Base-by-base conservation (phyloP, 2,888 invertebrate species). In the Drosophila dives region DNA sequence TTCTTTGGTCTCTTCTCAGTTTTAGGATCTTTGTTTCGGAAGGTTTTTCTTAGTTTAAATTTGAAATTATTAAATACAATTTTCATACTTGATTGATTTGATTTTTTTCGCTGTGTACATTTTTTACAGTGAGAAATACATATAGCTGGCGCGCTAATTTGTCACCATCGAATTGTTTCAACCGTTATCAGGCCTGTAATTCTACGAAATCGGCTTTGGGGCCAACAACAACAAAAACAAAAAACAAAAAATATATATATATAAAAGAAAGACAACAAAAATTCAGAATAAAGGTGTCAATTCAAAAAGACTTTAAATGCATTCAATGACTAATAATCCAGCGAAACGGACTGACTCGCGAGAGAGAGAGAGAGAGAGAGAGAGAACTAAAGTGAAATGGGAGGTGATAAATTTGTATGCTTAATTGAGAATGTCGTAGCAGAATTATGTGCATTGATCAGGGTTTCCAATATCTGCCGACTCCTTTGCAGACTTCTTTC, bases 291-390 rank as follows among this genome's bases (percentile, higher is more conserved):
- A 81, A 87, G 90, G 89, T 87, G 87, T 89, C 87, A 90, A 87
- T 90, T 79, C 85, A 89, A 72, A 70, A 84, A 77, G 75, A 75
- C 77, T 83, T 86, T 68, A 72, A 84, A 90, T 76, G 87, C 78
- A 84, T 74, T 85, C 86, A 88, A 88, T 86, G 85, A 86, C 80
- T 87, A 90, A 90, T 90, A 90, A 83, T 71, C 71, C 66, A 34
- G 23, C 29, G 26, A 26, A 42, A 42, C 23, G 17, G 45, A 32
- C 11, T 42, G 6, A 20, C 20, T 11, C 42, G n/a, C 5, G 51
- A 17, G 20, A 38, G 36, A 33, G 40, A 68, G 64, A 40, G 49
- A 56, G 45, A 56, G 54, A 61, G 53, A 65, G 34, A 59, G 45
- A 50, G 11, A n/a, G 56, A 50, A 55, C 40, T 42, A 51, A 53